phyloP scores from a whole-genome alignment of 2,888 invertebrate genomes.

The Nezara viridula region DNA sequence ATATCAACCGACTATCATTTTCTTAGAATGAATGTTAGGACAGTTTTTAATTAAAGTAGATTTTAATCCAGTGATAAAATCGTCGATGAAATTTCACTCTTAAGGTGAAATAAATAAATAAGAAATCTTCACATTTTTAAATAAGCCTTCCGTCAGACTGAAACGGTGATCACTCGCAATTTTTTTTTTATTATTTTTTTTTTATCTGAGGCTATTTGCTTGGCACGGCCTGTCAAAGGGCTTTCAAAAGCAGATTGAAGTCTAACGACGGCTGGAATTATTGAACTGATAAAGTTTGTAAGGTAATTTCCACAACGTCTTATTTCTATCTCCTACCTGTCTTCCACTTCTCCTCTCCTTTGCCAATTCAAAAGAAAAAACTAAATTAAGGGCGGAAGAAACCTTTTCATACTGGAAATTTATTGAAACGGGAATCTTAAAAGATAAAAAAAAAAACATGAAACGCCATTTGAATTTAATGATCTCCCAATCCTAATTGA shows the following conservation, averaged over 20 bases:
- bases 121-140: constrained; percentile 15
- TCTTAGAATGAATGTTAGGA: background rate
- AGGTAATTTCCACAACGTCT: constrained; percentile 27
- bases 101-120: background rate
- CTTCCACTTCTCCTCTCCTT: background rate
- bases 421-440: background rate
- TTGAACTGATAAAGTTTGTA: constrained; percentile 35
- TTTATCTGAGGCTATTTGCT: background rate
- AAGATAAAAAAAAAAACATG: background rate
- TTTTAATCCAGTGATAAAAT: background rate
- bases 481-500: background rate
- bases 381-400: background rate
- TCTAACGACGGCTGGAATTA: background rate
- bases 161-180: background rate
- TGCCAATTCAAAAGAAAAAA: background rate
- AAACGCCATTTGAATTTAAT: background rate
- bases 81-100: background rate
- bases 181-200: background rate
- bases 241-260: constrained; percentile 15
- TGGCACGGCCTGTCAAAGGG: constrained; percentile 15
- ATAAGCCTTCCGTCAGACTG: background rate
- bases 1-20: no score
- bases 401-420: background rate
- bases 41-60: background rate
- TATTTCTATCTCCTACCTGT: constrained; percentile 15